Evolutionary conservation across 1,140 invertebrate genomes (phyloP), one percentile per base, ranked within the genome.

Genomic region (Paraescarpia echinospica): DNA sequence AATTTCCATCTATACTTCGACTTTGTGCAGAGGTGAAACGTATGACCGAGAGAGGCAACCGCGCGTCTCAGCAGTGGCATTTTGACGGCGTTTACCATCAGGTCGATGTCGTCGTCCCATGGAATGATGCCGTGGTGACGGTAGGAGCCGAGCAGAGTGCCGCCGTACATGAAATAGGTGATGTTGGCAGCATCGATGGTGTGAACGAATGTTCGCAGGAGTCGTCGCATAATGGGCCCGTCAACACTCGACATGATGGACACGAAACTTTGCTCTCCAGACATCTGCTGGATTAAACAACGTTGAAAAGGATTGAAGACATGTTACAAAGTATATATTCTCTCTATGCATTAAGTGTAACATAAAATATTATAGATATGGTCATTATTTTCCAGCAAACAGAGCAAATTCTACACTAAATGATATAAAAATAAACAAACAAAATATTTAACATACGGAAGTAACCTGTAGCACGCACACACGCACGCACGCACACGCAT

Each of bases 101-200:
- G 91, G 89, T 94, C 94, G 5, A 94, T 33, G 89, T 94, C 94
- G 89, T 94, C 94, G 91, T 94, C 94, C 94, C 94, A 94, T 1
- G 94, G 94, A 33, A 94, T 93, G 31, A 93, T 93, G 34, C 92
- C 94, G 89, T 94, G 94, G 90, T 94, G 94, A 5, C 94, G 59
- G 88, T 93, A 94, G 22, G 94, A 94, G 18, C 94, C 94, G n/a
- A 94, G 90, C 33, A 94, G 90, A 0, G 93, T 93, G 4, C 94
- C 94, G 9, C 92, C 92, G 91, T 93, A 94, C 48, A 94, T 33
- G 18, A 94, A 77, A 18, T 77, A 77, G 59, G 59, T 77, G 59
- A 77, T 4, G 27, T 77, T 77, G 12, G 22, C 59, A 6, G 59
- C 59, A 31, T 77, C 59, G 59, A 77, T 2, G 59, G 59, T 77